phyloP scores from a whole-genome alignment of 1,140 invertebrate species.

The Dreissena rostriformis region DNA sequence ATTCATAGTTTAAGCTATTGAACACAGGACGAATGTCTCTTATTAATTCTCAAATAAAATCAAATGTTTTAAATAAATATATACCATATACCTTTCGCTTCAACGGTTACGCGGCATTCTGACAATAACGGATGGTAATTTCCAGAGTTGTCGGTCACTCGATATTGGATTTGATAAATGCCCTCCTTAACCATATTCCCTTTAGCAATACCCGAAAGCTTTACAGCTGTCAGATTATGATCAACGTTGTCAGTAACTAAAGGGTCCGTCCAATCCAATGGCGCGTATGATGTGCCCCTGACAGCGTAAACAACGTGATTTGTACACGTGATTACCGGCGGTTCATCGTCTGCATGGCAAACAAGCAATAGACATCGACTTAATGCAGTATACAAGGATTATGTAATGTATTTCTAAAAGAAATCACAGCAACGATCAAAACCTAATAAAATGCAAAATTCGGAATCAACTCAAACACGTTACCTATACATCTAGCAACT shows the following conservation, averaged over 20 bases:
- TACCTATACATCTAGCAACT: neutral
- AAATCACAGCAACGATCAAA: too few species aligned
- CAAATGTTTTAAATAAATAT: neutral
- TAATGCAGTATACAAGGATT: too few species aligned
- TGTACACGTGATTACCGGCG: constrained; percentile 15
- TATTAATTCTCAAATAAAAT: neutral
- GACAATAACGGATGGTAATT: neutral
- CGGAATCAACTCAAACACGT: too few species aligned
- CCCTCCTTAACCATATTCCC: constrained; percentile 18
- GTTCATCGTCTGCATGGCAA: neutral
- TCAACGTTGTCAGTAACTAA: constrained; percentile 15
- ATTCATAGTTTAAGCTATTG: neutral
- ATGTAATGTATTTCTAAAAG: too few species aligned
- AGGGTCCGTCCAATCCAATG: constrained; percentile 15
- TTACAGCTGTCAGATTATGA: neutral
- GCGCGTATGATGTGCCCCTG: neutral
- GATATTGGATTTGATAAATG: constrained; percentile 14
- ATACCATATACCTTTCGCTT: neutral
- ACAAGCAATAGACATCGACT: neutral
- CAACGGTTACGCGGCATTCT: neutral
- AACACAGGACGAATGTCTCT: too few species aligned
- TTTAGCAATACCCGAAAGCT: neutral
- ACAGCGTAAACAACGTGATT: constrained; percentile 28
- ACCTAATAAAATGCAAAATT: too few species aligned
- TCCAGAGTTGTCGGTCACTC: constrained; percentile 7